Evolutionary conservation across 2,888 invertebrate genomes (phyloP).

Genomic region (Heterodera filipjevi): DNA sequence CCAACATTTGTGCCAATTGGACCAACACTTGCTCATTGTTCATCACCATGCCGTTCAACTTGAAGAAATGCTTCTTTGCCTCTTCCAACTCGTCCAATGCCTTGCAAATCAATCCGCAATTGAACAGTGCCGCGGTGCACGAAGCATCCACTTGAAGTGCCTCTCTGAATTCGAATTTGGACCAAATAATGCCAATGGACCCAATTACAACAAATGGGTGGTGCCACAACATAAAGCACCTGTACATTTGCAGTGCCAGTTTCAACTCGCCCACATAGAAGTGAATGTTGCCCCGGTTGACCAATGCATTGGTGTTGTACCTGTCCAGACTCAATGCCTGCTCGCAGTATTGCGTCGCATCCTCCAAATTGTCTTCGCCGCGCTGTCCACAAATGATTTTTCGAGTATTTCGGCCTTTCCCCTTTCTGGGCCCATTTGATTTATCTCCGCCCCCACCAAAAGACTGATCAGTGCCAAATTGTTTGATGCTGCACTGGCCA

Average conservation of each 20-base stretch:
- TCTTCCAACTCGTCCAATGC: constrained; percentile 75
- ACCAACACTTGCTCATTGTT: constrained; percentile 74
- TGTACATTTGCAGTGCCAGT: constrained; percentile 51
- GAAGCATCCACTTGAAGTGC: constrained; percentile 81
- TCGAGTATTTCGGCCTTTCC: neutral
- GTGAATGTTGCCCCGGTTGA: constrained; percentile 78
- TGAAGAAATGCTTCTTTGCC: constrained; percentile 80
- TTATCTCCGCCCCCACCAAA: constrained; percentile 70
- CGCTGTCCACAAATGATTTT: constrained; percentile 70
- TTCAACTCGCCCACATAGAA: constrained; percentile 71
- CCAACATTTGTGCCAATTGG: constrained; percentile 31
- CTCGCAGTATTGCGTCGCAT: constrained; percentile 79
- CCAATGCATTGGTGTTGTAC: constrained; percentile 77
- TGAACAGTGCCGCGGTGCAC: constrained; percentile 71
- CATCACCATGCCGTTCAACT: constrained; percentile 75
- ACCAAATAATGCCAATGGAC: neutral
- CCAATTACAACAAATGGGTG: too few relatives aligned
- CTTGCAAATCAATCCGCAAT: constrained; percentile 74
- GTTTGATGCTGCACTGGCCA: constrained; percentile 81
- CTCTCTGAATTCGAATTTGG: constrained; percentile 67
- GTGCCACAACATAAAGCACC: constrained; percentile 28
- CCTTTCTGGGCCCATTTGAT: neutral
- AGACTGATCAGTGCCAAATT: constrained; percentile 84
- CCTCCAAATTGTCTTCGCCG: constrained; percentile 74
- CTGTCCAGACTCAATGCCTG: constrained; percentile 77